Evolutionary conservation across 2,888 invertebrate genomes (phyloP), one percentile per base, ranked within the genome.

Genomic region (Pristionchus exspectatus): DNA sequence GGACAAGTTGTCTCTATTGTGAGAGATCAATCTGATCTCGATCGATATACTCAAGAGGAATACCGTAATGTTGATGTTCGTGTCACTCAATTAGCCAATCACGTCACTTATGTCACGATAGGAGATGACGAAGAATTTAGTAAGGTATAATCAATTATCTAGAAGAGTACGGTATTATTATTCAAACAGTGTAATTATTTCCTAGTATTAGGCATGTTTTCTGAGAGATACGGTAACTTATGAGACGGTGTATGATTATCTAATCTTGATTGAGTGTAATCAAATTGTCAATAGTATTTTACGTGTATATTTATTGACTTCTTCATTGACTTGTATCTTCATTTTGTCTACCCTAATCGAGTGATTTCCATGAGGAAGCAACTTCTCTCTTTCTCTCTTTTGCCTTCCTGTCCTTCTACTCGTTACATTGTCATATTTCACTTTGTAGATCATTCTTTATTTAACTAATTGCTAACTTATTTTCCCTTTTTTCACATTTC

Each of bases 101-200:
- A 94, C 90, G 91, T 94, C 84, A 94, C 94, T 38, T 91, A 94
- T 89, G 92, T 94, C 54, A 92, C 92, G 84, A 90, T 94, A 56
- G 92, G 90, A 12, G 92, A 92, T 63, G 92, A 91, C 56, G 92
- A 92, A 18, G 84, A 54, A 16, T 84, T 38, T 56, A 56, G 84
- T 24, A 84, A 59, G 30, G 54, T 56, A 24, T 84, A n/a, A 84
- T 84, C 56, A 24, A 77, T 77, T 38, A 24, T 38, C 74, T 74
- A 77, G 77, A 38, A 77, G 77, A 50, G 9, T 77, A 77, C 44
- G 24, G 44, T 44, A 77, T 77, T 33, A 44, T 50, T 5, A 38
- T 27, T n/a, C 69, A 33, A 77, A 38, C 77, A 72, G 44, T 77
- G 77, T 77, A n/a, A 44, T 30, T 77, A 77, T 44, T 18, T 44